These are phyloP conservation scores for Steinernema feltiae DNA, from an alignment of 1,140 invertebrate genomes.

Conservation along the genomic window DNA sequence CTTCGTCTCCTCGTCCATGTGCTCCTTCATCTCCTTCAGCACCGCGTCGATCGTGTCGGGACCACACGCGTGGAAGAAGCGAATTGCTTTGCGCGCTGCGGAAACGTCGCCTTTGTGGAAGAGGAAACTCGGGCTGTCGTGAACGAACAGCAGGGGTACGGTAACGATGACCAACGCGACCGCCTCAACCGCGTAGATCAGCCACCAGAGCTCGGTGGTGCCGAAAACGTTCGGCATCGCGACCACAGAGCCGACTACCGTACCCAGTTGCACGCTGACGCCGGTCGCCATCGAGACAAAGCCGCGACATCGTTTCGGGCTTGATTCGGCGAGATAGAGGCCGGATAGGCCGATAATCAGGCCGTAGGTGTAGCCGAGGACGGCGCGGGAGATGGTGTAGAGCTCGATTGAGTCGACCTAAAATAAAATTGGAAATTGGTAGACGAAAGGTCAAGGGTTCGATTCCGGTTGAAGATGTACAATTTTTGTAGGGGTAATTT, in stretches of 20 bases:
- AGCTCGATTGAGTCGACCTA: conserved; percentile 48
- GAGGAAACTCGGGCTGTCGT: conserved; percentile 46
- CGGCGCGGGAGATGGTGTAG: conserved; percentile 45
- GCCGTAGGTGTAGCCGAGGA: conserved; percentile 41
- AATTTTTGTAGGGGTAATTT: too few relatives aligned
- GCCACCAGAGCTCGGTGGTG: conserved; percentile 42
- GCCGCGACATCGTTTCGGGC: conserved; percentile 51
- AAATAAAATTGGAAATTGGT: conserved; percentile 27
- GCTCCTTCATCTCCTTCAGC: conserved; percentile 36
- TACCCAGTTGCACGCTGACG: conserved; percentile 48
- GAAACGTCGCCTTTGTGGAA: conserved; percentile 29
- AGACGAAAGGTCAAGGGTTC: not conserved
- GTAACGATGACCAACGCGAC: conserved; percentile 34
- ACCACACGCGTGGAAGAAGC: conserved; percentile 39
- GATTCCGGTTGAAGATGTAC: too few relatives aligned
- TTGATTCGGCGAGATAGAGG: conserved; percentile 49
- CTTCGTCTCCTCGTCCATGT: conserved; percentile 30
- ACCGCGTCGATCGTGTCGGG: conserved; percentile 19
- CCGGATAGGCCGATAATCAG: conserved; percentile 46
- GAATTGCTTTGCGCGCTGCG: conserved; percentile 34
- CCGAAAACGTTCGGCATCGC: conserved; percentile 49
- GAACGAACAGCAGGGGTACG: conserved; percentile 31
- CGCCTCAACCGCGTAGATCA: conserved; percentile 42
- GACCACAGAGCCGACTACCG: conserved; percentile 46
- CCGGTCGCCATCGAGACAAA: conserved; percentile 48